Evolutionary conservation across 1,140 invertebrate genomes (phyloP).

Genomic region (Camponotus vicinus): DNA sequence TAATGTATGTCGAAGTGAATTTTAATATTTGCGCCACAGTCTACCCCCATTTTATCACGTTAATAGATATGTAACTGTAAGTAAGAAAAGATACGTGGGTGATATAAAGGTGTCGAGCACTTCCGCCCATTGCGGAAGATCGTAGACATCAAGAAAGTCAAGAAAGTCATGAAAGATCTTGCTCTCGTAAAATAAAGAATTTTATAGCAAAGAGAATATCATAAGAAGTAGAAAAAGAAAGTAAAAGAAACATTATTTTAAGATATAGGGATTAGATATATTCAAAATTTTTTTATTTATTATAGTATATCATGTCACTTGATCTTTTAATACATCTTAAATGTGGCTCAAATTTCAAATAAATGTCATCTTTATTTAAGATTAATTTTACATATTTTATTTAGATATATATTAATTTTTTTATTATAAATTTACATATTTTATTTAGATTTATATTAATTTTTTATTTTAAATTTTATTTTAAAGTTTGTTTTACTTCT

Average conservation of each 20-base stretch:
- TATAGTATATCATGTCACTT: not conserved
- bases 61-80: not conserved
- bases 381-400: not conserved
- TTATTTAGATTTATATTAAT: no score
- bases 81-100: slow-evolving; percentile 53
- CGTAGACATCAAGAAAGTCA: slow-evolving; percentile 26
- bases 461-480: no score
- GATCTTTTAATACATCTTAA: not conserved
- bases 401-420: no score
- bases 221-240: not conserved
- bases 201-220: not conserved
- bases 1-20: not conserved
- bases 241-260: not conserved
- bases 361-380: not conserved
- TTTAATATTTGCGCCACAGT: not conserved
- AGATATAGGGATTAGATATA: no score
- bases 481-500: no score
- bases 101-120: slow-evolving; percentile 41
- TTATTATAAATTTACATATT: no score
- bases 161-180: slow-evolving; percentile 20
- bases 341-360: not conserved
- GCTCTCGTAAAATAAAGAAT: not conserved
- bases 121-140: slow-evolving; percentile 49
- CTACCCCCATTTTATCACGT: slow-evolving; percentile 22
- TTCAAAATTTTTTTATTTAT: not conserved